These are phyloP conservation scores for Penaeus vannamei DNA, from an alignment of 1,140 invertebrate genomes.

Conservation along the genomic window DNA sequence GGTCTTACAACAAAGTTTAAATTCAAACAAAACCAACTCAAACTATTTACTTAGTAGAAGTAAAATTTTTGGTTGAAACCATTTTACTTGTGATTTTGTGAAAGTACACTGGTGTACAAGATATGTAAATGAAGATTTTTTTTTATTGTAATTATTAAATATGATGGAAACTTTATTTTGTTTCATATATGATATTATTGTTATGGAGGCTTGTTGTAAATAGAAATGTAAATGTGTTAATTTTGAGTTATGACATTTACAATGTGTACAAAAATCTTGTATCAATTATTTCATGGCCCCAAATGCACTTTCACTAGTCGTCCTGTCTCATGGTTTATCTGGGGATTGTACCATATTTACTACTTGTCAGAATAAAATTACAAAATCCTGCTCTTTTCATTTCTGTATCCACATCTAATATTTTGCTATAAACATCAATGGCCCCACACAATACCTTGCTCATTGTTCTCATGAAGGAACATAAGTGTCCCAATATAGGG, in stretches of 20 bases:
- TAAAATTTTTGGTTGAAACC: no score
- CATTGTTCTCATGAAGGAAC: no score
- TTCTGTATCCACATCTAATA: no score
- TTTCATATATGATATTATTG: constrained; percentile 9
- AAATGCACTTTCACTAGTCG: constrained; percentile 43
- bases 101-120: no score
- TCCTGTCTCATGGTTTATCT: constrained; percentile 28
- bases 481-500: no score
- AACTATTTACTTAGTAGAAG: no score
- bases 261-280: constrained; percentile 48
- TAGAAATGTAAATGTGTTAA: constrained; percentile 40
- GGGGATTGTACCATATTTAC: constrained; percentile 43
- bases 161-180: not conserved
- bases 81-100: no score
- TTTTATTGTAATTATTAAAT: not conserved
- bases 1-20: no score
- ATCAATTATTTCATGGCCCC: constrained; percentile 17
- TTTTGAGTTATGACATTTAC: constrained; percentile 36
- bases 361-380: constrained; percentile 37
- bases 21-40: no score
- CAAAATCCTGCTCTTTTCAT: constrained; percentile 26
- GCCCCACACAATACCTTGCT: no score
- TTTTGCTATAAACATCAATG: no score
- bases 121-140: not conserved
- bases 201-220: constrained; percentile 44